phyloP scores from a whole-genome alignment of 1,140 invertebrate species.

The Caenorhabditis latens region DNA sequence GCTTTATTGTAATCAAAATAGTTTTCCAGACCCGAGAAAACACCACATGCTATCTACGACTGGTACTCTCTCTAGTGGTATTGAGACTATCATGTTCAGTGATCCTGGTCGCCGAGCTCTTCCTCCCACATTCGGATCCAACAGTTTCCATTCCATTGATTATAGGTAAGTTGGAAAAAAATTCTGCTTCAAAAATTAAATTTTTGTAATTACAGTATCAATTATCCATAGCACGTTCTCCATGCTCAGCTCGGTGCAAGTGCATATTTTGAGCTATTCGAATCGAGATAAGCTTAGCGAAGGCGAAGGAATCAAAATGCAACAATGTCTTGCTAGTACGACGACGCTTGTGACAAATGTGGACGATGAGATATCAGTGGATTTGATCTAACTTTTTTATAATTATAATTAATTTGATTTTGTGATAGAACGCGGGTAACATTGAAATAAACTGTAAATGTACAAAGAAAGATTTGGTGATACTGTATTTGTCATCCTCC shows the following conservation, averaged over 20 bases:
- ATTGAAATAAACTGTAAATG: conserved; percentile 4
- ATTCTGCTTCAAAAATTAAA: not conserved
- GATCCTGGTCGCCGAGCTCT: conserved; percentile 7
- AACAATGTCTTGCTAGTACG: conserved; percentile 15
- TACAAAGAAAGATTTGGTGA: not conserved
- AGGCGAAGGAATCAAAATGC: conserved; percentile 1
- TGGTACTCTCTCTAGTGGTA: not conserved
- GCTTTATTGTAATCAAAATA: not conserved
- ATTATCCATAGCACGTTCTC: conserved; percentile 6
- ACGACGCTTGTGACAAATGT: conserved; percentile 25
- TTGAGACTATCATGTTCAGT: conserved; percentile 24
- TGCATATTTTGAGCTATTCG: conserved; percentile 3
- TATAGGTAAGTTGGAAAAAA: not conserved
- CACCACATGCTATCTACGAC: conserved; percentile 9
- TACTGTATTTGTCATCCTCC: not conserved
- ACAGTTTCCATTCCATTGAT: conserved; percentile 30
- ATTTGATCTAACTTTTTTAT: conserved; percentile 3
- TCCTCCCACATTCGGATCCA: conserved; percentile 28
- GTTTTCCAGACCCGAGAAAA: not conserved
- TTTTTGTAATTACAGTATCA: not conserved
- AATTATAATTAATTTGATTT: not conserved
- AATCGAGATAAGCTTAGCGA: conserved; percentile 26
- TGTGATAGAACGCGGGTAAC: conserved; percentile 13
- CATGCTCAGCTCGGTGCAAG: conserved; percentile 31
- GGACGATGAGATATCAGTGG: not conserved